Base-by-base conservation (phyloP, 35 echinoderm and acorn worm genomes). In the Ophiothrix spiculata region DNA sequence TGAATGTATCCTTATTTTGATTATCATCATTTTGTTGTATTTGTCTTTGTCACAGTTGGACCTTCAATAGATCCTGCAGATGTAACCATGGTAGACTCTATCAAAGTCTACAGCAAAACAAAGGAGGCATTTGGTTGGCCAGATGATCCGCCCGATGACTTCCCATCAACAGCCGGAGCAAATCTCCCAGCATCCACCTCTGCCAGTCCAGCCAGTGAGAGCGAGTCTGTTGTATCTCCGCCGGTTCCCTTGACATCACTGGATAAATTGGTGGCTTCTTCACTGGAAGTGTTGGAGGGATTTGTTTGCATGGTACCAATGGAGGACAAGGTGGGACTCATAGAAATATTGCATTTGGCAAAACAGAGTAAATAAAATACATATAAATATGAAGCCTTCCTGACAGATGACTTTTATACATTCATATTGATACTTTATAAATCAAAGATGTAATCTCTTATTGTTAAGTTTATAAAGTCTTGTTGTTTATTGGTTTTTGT, bases 1-100 rank as follows among this genome's bases (percentile, higher is more conserved):
- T n/a, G n/a, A n/a, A n/a, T n/a, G n/a, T n/a, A n/a, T n/a, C n/a
- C n/a, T n/a, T n/a, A n/a, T n/a, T n/a, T n/a, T n/a, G n/a, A n/a
- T n/a, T n/a, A n/a, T n/a, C n/a, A n/a, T n/a, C n/a, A n/a, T n/a
- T n/a, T 34, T 54, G 25, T 39, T 32, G 46, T 64, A 23, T 90
- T 12, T 38, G 14, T 29, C 37, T 56, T 45, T n/a, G n/a, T 38
- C 56, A 6, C 85, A 99, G 96, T 99, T 42, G 96, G 96, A 33
- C 92, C 93, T 37, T 99, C 96, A 23, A 86, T 91, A 11, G 96
- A 99, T 74, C 96, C 96, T 54, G 86, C 90, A 32, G 86, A 90
- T 25, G 96, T 99, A 21, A 99, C 96, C 15, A 99, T 99, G 92
- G 96, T 99, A 17, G 96, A 99, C 56, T 99, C 96, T 8, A 99